Evolutionary conservation across 2,888 invertebrate genomes (phyloP), one percentile per base, ranked within the genome.

Genomic region (Hydropsyche betteni): DNA sequence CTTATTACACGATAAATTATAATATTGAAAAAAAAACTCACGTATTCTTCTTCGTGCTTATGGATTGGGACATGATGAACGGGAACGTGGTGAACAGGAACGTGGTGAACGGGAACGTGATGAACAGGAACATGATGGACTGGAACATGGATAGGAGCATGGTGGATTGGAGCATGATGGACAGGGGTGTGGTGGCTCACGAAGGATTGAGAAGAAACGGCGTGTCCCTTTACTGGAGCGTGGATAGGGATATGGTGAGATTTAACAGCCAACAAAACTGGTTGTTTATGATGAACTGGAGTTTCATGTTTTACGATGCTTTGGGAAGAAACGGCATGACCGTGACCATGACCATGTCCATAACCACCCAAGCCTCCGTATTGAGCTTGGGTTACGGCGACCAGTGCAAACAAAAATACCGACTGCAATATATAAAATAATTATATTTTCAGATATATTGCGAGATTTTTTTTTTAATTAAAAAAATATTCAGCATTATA

Each of bases 241-340:
- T 79, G 75, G 7, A 83, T 10, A 0, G 81, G 7, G 44, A 82
- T 82, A n/a, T 81, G 69, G 51, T 69, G 69, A 24, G 44, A 7
- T 12, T 68, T 51, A 8, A 69, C 50, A 53, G 70, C 51, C 51
- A 69, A 44, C 44, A 69, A 5, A 51, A 82, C 82, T 7, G 82
- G 64, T 64, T 64, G 64, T 36, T 64, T 64, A 36, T 64, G 64
- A 12, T 70, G 70, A 6, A 53, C 33, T 8, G 70, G 70, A n/a
- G 53, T 34, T 70, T 70, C 70, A 24, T 70, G 70, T 53, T 33
- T 70, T 6, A 88, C 83, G 81, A 87, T 86, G 84, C 86, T 87
- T 80, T 87, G 87, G 53, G 87, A 87, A n/a, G 88, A 88, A 38
- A 87, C 84, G n/a, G 87, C 88, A 82, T 44, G 77, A 78, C 8